Percentiles rank a stretch among this genome's conserved stretches.
Conservation (phyloP, 2,888 invertebrate species). For the Phlogophora meticulosa region DNA sequence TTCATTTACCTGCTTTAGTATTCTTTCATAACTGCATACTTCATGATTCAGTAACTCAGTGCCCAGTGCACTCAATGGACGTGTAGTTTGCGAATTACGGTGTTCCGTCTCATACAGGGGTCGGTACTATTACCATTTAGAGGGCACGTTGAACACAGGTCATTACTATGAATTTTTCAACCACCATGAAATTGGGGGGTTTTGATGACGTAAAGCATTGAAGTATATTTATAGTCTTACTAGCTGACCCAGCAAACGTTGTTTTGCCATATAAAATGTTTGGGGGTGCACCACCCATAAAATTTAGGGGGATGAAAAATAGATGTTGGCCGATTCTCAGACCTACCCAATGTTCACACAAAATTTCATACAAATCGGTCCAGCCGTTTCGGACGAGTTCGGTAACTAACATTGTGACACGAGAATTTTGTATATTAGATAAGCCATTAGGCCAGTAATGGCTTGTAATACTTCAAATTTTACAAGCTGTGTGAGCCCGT, state of each 20-base stretch:
- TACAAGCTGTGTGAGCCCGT: background rate
- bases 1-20: constrained; percentile 3
- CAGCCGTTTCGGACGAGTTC: too few relatives aligned
- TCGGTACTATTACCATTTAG: background rate
- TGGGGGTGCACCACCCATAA: too few relatives aligned
- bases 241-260: too few relatives aligned
- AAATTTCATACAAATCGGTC: too few relatives aligned
- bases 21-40: background rate
- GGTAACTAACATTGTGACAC: too few relatives aligned
- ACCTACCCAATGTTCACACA: too few relatives aligned
- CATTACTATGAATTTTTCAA: background rate
- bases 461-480: background rate
- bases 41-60: background rate
- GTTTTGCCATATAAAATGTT: too few relatives aligned
- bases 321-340: too few relatives aligned
- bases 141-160: background rate
- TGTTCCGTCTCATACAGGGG: background rate
- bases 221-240: too few relatives aligned
- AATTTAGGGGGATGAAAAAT: too few relatives aligned
- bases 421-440: too few relatives aligned
- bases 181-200: background rate
- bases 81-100: background rate
- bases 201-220: background rate
- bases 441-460: background rate
- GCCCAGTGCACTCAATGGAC: background rate